A percentile compares a stretch with the other conserved stretches of the same genome.
Conservation (phyloP, 2,113 vertebrate genomes). For the Lagenorhynchus albirostris region DNA sequence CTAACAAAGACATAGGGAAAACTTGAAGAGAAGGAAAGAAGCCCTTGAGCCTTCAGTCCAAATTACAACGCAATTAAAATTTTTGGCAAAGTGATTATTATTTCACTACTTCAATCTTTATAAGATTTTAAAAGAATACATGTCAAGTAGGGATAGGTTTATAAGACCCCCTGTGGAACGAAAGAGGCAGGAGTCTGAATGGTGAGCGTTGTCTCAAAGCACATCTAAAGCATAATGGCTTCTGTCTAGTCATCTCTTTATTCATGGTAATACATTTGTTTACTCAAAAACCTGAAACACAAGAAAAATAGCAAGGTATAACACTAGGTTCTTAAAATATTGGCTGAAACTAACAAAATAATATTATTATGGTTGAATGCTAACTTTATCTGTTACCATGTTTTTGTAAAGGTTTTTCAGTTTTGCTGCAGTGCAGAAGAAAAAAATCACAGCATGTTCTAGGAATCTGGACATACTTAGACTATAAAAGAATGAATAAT, state of each 20-base stretch:
- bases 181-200: neutral
- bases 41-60: neutral
- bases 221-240: neutral
- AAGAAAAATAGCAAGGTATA: neutral
- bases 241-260: neutral
- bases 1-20: neutral
- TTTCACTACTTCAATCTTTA: neutral
- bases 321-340: neutral
- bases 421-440: neutral
- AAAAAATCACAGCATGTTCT: neutral
- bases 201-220: neutral
- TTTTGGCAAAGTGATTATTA: neutral
- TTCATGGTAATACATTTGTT: neutral
- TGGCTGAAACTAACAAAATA: neutral
- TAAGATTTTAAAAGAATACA: neutral
- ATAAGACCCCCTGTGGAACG: neutral
- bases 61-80: neutral
- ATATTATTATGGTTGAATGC: neutral
- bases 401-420: neutral
- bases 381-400: neutral
- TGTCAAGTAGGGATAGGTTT: neutral
- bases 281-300: neutral
- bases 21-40: neutral
- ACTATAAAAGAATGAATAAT: neutral
- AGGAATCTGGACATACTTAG: constrained; percentile 34